Base-by-base conservation (phyloP, 2,797 vertebrate species). In the Chanos chanos region DNA sequence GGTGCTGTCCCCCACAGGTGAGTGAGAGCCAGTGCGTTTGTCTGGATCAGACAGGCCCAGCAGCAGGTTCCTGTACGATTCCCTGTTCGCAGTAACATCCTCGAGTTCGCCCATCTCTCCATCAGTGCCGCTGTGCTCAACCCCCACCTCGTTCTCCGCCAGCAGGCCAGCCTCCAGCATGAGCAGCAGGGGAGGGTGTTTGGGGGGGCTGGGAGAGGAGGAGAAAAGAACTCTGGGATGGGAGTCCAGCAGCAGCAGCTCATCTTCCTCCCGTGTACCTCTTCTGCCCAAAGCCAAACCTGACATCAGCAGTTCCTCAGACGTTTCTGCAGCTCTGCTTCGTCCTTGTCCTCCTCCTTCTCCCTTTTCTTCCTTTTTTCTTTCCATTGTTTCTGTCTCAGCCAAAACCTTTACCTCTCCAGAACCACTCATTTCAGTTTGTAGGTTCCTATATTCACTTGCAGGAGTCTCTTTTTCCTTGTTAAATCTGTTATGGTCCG, bases 211-310 rank as follows among this genome's bases (percentile, higher is more conserved):
- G 4, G 71, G 60, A 3, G 88, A 88, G 0, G 87, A 52, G 0
- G 89, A 89, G 73, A 91, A 89, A 41, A 90, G 61, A 9, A 91
- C 89, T 13, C 90, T 78, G 0, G 90, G 90, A 36, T 91, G 87
- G 0, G 85, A 74, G 0, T 88, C 85, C 71, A 90, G 71, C 61
- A 90, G 84, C 76, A 89, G 69, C 52, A 77, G 62, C 30, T 87
- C 83, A 10, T 85, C 84, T 39, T 79, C 77, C 5, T 78, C 80
- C 2, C 81, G 66, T 39, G 86, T 8, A 30, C 18, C 43, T 49
- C n/a, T n/a, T n/a, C n/a, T n/a, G 4, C 66, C 72, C 5, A 71
- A 50, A 47, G 68, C 73, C 31, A 69, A 50, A 24, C 57, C 69
- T 1, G n/a, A n/a, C n/a, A n/a, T n/a, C n/a, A n/a, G n/a, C n/a